These are phyloP conservation scores for Tychaedon coryphoeus DNA, from an alignment of 2,113 vertebrate genomes.

Conservation along the genomic window DNA sequence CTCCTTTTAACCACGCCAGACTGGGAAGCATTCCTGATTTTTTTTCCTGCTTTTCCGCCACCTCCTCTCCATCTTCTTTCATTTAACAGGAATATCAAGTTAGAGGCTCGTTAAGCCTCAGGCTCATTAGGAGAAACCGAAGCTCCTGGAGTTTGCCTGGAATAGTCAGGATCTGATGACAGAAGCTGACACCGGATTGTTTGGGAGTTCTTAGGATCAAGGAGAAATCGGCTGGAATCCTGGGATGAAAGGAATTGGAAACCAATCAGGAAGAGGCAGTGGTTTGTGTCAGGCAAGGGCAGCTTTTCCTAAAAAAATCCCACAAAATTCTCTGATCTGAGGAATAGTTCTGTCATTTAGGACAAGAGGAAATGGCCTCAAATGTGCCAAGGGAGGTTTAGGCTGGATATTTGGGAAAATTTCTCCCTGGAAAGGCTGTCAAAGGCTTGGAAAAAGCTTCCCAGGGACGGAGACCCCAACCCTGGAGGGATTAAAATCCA, in stretches of 20 bases:
- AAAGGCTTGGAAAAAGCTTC: not conserved
- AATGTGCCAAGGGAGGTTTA: not conserved
- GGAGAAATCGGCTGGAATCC: not conserved
- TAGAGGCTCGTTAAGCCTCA: not conserved
- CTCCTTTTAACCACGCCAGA: accelerated
- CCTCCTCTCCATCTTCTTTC: not conserved
- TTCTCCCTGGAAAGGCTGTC: not conserved
- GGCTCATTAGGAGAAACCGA: not conserved
- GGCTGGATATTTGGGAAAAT: not conserved
- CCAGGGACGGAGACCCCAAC: not conserved
- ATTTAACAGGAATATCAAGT: not conserved
- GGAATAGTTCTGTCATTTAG: not conserved
- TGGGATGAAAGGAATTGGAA: not conserved
- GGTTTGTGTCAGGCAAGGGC: not conserved
- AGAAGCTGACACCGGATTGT: not conserved
- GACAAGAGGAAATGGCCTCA: not conserved
- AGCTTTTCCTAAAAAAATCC: not conserved
- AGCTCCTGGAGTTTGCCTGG: not conserved
- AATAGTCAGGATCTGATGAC: not conserved
- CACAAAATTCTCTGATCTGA: not conserved
- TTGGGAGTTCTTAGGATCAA: not conserved
- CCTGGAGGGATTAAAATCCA: not conserved
- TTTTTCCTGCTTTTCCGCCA: not conserved
- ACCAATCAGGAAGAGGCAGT: not conserved
- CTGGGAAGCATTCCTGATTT: not conserved